phyloP scores from a whole-genome alignment of 2,113 vertebrate species.

The pig (Sus scrofa) region DNA sequence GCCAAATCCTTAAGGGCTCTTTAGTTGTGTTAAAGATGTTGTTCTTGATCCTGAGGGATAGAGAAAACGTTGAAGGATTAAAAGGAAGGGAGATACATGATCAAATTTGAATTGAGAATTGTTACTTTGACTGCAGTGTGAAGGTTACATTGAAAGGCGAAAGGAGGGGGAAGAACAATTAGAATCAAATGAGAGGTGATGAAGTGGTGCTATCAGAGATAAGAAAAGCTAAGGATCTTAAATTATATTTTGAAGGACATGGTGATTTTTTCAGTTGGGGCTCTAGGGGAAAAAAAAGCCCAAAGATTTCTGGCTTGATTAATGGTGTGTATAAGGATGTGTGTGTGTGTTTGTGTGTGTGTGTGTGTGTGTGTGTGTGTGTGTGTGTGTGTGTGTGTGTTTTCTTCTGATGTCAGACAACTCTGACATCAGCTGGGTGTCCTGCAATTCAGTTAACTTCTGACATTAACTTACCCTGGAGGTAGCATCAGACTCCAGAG shows the following conservation, averaged over 20 bases:
- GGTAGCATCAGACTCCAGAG: not conserved
- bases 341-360: not conserved
- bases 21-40: not conserved
- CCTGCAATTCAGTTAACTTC: not conserved
- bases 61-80: not conserved
- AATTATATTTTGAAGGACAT: conserved; percentile 15
- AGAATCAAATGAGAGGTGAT: conserved; percentile 28
- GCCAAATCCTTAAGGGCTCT: not conserved
- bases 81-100: not conserved
- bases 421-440: not conserved
- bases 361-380: not conserved
- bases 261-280: not conserved
- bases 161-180: conserved; percentile 16
- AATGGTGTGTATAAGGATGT: not conserved
- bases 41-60: not conserved
- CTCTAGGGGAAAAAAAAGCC: not conserved
- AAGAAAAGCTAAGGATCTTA: not conserved
- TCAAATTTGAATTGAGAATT: conserved; percentile 17
- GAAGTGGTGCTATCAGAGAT: not conserved
- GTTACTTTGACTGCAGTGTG: not conserved
- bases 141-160: not conserved
- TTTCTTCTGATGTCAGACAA: not conserved
- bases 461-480: not conserved
- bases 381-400: not conserved
- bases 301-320: not conserved